These are phyloP conservation scores for Syngnathus acus DNA, from an alignment of 2,797 vertebrate species.

Conservation along the genomic window DNA sequence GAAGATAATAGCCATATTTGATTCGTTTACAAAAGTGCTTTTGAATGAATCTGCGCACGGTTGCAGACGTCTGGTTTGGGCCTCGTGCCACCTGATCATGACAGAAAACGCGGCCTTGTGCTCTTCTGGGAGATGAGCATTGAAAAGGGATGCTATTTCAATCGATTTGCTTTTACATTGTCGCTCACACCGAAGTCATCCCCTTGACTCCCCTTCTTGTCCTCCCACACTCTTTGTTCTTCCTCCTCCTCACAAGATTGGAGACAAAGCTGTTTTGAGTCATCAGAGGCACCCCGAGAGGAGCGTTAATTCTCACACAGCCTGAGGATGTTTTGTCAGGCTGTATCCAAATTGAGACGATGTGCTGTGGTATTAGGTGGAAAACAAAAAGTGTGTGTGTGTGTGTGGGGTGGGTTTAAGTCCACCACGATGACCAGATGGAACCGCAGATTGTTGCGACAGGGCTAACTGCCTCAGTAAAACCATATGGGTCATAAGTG, in stretches of 20 bases:
- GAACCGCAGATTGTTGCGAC: conserved; percentile 63
- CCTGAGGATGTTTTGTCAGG: conserved; percentile 41
- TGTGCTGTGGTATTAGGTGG: conserved; percentile 34
- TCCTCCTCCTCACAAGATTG: conserved; percentile 11
- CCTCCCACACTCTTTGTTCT: conserved; percentile 30
- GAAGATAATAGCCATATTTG: conserved; percentile 62
- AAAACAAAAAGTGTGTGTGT: conserved; percentile 25
- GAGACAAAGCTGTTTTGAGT: conserved; percentile 20
- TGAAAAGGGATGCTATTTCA: conserved; percentile 39
- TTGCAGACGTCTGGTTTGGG: conserved; percentile 55
- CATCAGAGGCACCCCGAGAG: conserved; percentile 24
- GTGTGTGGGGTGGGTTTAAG: conserved; percentile 4
- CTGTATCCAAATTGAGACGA: conserved; percentile 23
- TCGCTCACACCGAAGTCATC: conserved; percentile 32
- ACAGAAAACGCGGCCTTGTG: conserved; percentile 34
- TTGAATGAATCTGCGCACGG: conserved; percentile 64
- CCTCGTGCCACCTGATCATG: conserved; percentile 55
- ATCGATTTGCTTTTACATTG: conserved; percentile 48
- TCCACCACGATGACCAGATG: conserved; percentile 63
- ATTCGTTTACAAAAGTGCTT: conserved; percentile 64
- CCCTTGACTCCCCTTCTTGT: conserved; percentile 7
- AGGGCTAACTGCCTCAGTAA: conserved; percentile 50
- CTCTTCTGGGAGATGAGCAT: conserved; percentile 38
- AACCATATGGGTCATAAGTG: conserved; percentile 54
- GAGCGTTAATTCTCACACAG: conserved; percentile 21